Base-by-base conservation (phyloP, 1,140 invertebrate genomes). In the Drosophila burlai region DNA sequence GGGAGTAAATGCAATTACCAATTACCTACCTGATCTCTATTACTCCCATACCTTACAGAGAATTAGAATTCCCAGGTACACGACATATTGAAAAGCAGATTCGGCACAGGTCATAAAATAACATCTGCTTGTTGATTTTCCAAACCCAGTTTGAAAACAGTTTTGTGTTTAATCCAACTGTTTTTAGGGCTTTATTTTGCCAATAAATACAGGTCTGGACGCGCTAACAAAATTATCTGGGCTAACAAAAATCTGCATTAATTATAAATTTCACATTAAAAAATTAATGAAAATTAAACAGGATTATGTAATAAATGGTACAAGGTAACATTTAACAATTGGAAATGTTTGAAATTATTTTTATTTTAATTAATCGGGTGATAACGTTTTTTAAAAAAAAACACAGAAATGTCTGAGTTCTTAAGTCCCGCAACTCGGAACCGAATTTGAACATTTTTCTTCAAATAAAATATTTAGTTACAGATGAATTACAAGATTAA, bases 41-140 rank as follows among this genome's bases (percentile, higher is more conserved):
- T 49, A 2, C 36, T 15, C 6, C 7, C 21, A 47, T 47, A 26
- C 21, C 46, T 47, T 24, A 11, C 18, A 15, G 5, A 24, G 11
- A 24, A 8, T 16, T 26, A 16, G 1, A 16, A 18, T 1, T 6
- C 1, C 16, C 49, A 50, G 26, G 16, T 50, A 16, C 49, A 16
- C 26, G 26, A 10, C 1, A 50, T 11, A 31, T 50, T 31, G 11
- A 31, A 50, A 18, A 18, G 10, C 49, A n/a, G 2, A 31, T 31
- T 31, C 31, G 9, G 26, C 26, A 5, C n/a, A 2, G 49, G 49
- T 31, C 49, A 50, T 50, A 50, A 31, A 50, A 18, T 26, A 9
- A 50, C 49, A 50, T n/a, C 26, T 49, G 47, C 9, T 47, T 29
- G 8, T 49, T 49, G 15, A 29, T n/a, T 49, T 49, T 49, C 24